Evolutionary conservation across 2,113 vertebrate species (phyloP).

Genomic region (Anthoscopus minutus): DNA sequence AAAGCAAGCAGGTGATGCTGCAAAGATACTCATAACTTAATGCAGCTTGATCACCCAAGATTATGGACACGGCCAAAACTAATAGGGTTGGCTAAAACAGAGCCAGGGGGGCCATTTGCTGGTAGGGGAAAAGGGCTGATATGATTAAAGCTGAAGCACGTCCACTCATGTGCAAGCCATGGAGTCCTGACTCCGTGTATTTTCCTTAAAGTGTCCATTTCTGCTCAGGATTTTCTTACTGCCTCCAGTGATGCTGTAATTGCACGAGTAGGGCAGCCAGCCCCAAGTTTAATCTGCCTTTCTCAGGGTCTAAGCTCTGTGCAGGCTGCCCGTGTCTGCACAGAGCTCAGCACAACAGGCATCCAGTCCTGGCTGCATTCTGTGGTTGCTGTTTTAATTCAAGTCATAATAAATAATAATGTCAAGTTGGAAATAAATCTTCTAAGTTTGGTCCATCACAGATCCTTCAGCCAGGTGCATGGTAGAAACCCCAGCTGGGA

Average conservation of each 20-base stretch:
- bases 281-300: neutral
- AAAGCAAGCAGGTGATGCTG: constrained; percentile 28
- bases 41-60: neutral
- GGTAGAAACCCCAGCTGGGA: neutral
- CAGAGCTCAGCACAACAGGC: neutral
- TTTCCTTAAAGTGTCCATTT: neutral
- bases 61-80: neutral
- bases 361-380: neutral
- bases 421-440: constrained; percentile 4
- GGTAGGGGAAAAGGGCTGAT: neutral
- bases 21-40: neutral
- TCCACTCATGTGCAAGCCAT: neutral
- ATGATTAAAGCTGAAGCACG: neutral
- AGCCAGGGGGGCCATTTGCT: neutral
- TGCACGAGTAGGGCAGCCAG: neutral
- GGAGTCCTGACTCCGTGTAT: neutral
- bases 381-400: neutral
- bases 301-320: neutral
- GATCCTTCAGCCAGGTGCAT: neutral
- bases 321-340: neutral
- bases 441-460: neutral
- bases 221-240: neutral
- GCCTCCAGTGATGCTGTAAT: neutral
- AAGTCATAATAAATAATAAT: neutral
- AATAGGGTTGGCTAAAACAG: neutral